Conservation (phyloP, 2,888 invertebrate genomes). For the Serripes groenlandicus region DNA sequence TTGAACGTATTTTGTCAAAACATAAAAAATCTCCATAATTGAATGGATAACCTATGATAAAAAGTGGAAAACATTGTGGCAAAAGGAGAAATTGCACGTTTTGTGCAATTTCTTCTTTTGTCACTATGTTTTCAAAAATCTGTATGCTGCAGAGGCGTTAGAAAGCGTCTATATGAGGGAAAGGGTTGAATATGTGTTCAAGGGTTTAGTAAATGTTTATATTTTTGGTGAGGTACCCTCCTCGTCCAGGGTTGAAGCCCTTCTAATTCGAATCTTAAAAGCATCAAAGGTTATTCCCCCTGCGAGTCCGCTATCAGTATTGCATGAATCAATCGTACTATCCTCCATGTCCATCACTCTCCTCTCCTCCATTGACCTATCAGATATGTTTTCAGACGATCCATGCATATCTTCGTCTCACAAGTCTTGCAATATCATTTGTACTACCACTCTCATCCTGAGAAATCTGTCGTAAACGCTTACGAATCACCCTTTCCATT, state of each 20-base stretch:
- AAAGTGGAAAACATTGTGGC: too few relatives aligned
- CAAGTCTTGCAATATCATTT: constrained; percentile 82
- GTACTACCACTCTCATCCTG: constrained; percentile 84
- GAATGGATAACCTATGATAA: too few relatives aligned
- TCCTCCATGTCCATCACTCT: neutral
- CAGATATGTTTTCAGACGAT: constrained; percentile 50
- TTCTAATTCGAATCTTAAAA: constrained; percentile 54
- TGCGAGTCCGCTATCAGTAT: neutral
- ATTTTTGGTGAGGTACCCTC: neutral
- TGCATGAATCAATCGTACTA: neutral
- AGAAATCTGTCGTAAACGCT: constrained; percentile 88
- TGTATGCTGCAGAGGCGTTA: too few relatives aligned
- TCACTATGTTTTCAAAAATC: too few relatives aligned
- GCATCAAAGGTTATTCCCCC: constrained; percentile 57
- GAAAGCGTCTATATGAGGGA: too few relatives aligned
- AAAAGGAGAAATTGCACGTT: too few relatives aligned
- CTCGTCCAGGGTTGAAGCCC: constrained; percentile 52
- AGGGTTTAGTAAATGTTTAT: too few relatives aligned
- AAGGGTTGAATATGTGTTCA: neutral
- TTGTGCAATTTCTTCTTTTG: too few relatives aligned
- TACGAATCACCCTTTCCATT: constrained; percentile 95
- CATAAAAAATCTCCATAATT: too few relatives aligned
- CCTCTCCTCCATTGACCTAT: constrained; percentile 17
- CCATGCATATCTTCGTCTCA: constrained; percentile 70
- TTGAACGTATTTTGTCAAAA: too few relatives aligned